Evolutionary conservation across 2,797 vertebrate genomes (phyloP).

Genomic region (Trichosurus vulpecula): DNA sequence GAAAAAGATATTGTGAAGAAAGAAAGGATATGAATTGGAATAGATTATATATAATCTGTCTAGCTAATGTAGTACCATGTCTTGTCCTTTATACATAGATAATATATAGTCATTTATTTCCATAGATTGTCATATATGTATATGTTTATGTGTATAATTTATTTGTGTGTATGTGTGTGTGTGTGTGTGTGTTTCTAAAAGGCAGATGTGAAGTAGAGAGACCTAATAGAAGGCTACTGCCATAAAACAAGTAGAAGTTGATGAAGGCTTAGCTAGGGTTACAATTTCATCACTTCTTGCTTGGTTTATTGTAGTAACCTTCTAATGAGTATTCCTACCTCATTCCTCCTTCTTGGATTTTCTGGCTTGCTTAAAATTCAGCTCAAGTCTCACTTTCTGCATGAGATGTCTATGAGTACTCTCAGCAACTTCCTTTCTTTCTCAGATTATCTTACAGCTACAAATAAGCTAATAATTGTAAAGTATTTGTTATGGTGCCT

Average conservation of each 20-base stretch:
- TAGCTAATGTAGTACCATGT: not conserved
- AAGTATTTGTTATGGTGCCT: not conserved
- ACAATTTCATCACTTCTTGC: not conserved
- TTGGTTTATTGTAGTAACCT: not conserved
- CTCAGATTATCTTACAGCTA: not conserved
- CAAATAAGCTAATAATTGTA: not conserved
- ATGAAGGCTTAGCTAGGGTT: too few species aligned
- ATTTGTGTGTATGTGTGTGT: not conserved
- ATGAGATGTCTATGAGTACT: not conserved
- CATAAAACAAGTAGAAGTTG: too few species aligned
- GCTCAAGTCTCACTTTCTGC: not conserved
- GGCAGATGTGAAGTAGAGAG: too few species aligned
- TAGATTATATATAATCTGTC: not conserved
- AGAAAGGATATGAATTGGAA: too few species aligned
- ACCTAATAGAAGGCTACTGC: too few species aligned
- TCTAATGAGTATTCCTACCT: not conserved
- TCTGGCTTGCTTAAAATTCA: not conserved
- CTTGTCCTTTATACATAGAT: not conserved
- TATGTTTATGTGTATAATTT: not conserved
- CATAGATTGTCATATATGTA: not conserved
- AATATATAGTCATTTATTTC: not conserved
- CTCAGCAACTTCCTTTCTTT: not conserved
- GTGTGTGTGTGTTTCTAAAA: too few species aligned
- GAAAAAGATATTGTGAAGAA: not conserved
- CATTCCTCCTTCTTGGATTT: not conserved